Percentiles rank a stretch among this genome's conserved stretches.
phyloP scores from a whole-genome alignment of 1,140 invertebrate genomes.

The Hypsibius dujardini region DNA sequence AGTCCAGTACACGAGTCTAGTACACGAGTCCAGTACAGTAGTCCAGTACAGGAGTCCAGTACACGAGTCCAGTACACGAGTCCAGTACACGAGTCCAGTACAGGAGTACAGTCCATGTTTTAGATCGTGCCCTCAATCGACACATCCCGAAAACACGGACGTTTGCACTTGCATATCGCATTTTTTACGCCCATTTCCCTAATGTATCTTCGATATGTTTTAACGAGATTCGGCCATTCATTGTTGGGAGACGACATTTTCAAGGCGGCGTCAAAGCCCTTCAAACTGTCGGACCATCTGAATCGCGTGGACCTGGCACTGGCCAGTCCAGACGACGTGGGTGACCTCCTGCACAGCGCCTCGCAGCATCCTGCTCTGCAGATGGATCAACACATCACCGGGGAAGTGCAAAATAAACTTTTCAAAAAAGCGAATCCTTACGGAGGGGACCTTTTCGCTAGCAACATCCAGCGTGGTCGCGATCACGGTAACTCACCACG shows the following conservation, averaged over 20 bases:
- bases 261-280: not conserved
- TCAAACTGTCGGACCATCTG: not conserved
- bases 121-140: no score
- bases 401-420: conserved; percentile 1
- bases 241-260: not conserved
- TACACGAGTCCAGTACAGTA: no score
- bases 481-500: conserved; percentile 27
- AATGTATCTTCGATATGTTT: no score
- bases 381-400: conserved; percentile 1
- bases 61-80: no score
- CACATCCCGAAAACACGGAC: no score
- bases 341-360: not conserved
- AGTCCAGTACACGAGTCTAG: no score
- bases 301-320: not conserved
- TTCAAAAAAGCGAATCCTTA: not conserved
- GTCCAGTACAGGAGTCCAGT: no score
- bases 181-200: no score
- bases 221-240: not conserved
- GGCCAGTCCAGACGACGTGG: not conserved
- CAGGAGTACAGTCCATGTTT: no score
- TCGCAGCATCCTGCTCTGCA: not conserved
- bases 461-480: conserved; percentile 29
- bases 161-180: no score
- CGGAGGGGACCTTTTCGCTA: conserved; percentile 23
- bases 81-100: no score